These are phyloP conservation scores for Dreissena polymorpha DNA, from an alignment of 1,140 invertebrate species.

Conservation along the genomic window DNA sequence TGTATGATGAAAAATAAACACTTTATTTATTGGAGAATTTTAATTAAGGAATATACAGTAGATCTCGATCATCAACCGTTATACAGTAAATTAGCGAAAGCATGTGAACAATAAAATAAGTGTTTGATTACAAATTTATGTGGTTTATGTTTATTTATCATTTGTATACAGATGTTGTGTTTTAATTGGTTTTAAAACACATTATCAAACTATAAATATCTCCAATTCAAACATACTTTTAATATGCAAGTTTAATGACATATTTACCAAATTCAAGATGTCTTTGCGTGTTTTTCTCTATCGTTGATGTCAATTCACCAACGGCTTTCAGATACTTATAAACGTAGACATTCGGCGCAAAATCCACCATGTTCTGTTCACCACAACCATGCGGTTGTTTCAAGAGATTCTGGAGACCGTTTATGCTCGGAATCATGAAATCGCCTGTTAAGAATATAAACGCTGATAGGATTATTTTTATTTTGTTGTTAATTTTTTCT, in stretches of 20 bases:
- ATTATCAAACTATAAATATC: too few relatives aligned
- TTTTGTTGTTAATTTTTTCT: too few relatives aligned
- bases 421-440: constrained; percentile 18
- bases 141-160: too few relatives aligned
- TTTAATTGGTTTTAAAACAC: too few relatives aligned
- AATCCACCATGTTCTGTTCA: constrained; percentile 96
- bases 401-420: constrained; percentile 74
- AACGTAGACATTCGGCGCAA: constrained; percentile 94
- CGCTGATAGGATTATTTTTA: too few relatives aligned
- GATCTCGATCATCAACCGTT: neutral
- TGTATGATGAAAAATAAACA: too few relatives aligned
- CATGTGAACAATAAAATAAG: too few relatives aligned
- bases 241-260: too few relatives aligned
- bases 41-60: neutral
- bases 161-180: too few relatives aligned
- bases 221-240: too few relatives aligned
- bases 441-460: neutral
- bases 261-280: constrained; percentile 86
- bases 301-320: constrained; percentile 83
- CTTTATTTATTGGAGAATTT: neutral
- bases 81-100: neutral
- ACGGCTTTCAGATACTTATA: constrained; percentile 88
- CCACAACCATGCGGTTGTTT: constrained; percentile 93
- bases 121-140: too few relatives aligned
- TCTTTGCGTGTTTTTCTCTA: constrained; percentile 87